These are phyloP conservation scores for Drosophila erecta DNA, from an alignment of 1,140 invertebrate genomes.

Conservation along the genomic window DNA sequence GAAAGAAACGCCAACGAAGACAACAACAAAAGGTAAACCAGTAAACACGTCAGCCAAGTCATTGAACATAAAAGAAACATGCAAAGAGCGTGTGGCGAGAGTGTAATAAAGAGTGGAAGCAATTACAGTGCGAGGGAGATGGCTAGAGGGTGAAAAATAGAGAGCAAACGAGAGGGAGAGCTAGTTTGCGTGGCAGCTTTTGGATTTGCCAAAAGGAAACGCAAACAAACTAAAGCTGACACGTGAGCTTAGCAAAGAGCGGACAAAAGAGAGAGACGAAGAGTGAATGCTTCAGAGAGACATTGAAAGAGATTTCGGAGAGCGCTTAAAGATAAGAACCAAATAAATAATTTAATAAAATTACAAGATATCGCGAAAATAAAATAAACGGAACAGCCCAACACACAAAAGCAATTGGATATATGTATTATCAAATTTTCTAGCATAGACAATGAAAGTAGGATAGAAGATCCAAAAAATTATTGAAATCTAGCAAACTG, in stretches of 20 bases:
- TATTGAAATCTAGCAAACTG: background rate
- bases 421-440: background rate
- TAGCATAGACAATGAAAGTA: background rate
- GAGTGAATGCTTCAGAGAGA: background rate
- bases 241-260: constrained; percentile 41
- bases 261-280: background rate
- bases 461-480: background rate
- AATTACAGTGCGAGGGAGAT: constrained; percentile 22
- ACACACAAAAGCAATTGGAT: background rate
- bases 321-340: constrained; percentile 5
- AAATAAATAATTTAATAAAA: background rate
- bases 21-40: constrained; percentile 56
- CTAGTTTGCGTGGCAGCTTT: constrained; percentile 64
- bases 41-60: constrained; percentile 66
- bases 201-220: constrained; percentile 30
- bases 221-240: constrained; percentile 47
- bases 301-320: background rate
- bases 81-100: background rate
- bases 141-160: background rate
- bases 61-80: constrained; percentile 25
- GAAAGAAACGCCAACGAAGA: constrained; percentile 21
- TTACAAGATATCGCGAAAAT: background rate
- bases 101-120: constrained; percentile 35
- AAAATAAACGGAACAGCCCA: background rate
- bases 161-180: constrained; percentile 14